Evolutionary conservation across 2,113 vertebrate species (phyloP).

Genomic region (Acanthisitta chloris): DNA sequence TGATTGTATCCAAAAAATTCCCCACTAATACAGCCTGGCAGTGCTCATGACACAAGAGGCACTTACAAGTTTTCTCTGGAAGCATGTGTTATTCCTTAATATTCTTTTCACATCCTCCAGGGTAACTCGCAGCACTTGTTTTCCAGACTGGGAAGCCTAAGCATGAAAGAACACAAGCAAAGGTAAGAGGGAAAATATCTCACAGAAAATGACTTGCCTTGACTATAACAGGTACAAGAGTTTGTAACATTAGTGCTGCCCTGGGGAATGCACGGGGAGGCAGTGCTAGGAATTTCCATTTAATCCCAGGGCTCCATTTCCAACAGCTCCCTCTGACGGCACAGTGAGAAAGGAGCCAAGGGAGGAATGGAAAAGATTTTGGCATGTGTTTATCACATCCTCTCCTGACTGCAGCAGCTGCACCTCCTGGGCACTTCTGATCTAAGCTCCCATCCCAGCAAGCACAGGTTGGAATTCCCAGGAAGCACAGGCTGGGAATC

Average conservation of each 20-base stretch:
- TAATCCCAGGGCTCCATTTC: not conserved
- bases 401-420: not conserved
- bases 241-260: not conserved
- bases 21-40: not conserved
- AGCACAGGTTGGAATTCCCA: not conserved
- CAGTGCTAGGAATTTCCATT: not conserved
- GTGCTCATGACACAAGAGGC: not conserved
- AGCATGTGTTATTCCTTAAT: not conserved
- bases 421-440: not conserved
- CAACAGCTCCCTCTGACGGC: not conserved
- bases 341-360: not conserved
- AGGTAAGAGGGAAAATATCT: not conserved
- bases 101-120: conserved; percentile 33
- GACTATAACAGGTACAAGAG: not conserved
- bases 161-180: not conserved
- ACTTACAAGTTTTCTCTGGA: conserved; percentile 44
- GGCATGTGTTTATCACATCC: not conserved
- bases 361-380: not conserved
- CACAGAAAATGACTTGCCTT: not conserved
- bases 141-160: conserved; percentile 41
- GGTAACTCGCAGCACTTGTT: conserved; percentile 35
- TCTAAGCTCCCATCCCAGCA: not conserved
- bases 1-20: not conserved
- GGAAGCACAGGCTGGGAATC: not conserved
- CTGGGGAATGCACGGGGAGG: not conserved